These are phyloP conservation scores for Nymphalis polychloros DNA, from an alignment of 2,888 invertebrate genomes.

Conservation along the genomic window DNA sequence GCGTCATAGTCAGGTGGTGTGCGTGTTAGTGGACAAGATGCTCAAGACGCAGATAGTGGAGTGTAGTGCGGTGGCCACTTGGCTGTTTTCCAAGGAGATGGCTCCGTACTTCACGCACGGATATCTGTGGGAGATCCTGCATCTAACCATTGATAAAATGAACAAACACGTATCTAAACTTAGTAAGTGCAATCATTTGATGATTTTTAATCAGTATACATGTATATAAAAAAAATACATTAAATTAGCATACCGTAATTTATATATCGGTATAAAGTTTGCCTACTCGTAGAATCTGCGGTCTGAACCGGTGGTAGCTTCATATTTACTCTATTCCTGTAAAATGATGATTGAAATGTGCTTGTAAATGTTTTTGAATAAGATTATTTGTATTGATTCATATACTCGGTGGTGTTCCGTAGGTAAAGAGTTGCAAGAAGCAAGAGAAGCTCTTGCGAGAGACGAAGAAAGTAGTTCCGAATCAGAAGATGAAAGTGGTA, in stretches of 20 bases:
- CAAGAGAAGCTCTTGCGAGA: conserved; percentile 91
- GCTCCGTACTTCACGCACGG: conserved; percentile 93
- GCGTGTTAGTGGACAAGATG: conserved; percentile 97
- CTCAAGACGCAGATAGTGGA: conserved; percentile 98
- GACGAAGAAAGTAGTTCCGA: conserved; percentile 92
- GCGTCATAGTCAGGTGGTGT: conserved; percentile 98
- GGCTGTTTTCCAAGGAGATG: conserved; percentile 99
- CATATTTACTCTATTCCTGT: too few species aligned
- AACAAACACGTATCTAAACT: conserved; percentile 95
- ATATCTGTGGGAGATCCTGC: conserved; percentile 98
- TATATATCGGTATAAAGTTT: too few species aligned
- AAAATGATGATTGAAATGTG: too few species aligned
- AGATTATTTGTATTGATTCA: not conserved
- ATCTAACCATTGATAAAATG: conserved; percentile 97
- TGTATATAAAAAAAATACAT: too few species aligned
- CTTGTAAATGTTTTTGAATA: not conserved
- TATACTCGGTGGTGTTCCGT: conserved; percentile 12
- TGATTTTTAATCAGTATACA: too few species aligned
- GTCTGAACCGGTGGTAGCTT: too few species aligned
- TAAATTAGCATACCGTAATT: too few species aligned
- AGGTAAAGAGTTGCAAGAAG: conserved; percentile 90
- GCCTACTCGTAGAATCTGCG: not conserved
- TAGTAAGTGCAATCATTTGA: conserved; percentile 63
- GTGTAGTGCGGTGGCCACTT: conserved; percentile 97
- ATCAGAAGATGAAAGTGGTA: conserved; percentile 87